phyloP scores from a whole-genome alignment of 92 coral and sea anemone species.

The Porites lobata region DNA sequence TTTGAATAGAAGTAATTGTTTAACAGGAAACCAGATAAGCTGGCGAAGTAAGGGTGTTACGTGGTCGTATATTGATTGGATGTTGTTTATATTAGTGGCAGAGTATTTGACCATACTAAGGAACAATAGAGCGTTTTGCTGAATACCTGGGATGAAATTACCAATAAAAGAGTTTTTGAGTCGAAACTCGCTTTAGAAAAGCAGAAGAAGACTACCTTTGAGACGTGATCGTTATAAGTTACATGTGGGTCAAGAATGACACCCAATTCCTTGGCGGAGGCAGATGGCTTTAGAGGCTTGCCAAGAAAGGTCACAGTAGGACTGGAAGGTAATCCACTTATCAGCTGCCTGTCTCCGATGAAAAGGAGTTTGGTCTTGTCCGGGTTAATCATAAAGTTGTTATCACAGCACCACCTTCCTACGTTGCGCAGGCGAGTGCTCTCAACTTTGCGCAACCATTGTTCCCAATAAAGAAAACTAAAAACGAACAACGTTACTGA shows the following conservation, averaged over 20 bases:
- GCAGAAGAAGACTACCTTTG: conserved; percentile 26
- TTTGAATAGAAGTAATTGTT: background rate
- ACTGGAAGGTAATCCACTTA: no score
- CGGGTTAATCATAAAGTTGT: conserved; percentile 46
- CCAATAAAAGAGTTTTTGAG: no score
- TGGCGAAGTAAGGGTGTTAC: background rate
- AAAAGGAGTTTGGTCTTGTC: background rate
- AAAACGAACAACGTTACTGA: background rate
- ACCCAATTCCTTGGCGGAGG: conserved; percentile 57
- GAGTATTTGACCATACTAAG: background rate
- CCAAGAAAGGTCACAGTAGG: conserved; percentile 37
- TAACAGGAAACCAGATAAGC: background rate
- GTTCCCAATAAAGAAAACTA: no score
- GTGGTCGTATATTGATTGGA: background rate
- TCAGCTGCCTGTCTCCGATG: no score
- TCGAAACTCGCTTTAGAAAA: background rate
- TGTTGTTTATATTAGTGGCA: background rate
- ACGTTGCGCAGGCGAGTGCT: conserved; percentile 23
- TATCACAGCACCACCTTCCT: conserved; percentile 44
- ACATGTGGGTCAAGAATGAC: conserved; percentile 39
- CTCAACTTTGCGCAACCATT: no score
- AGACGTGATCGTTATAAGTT: conserved; percentile 43
- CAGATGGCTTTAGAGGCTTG: conserved; percentile 16
- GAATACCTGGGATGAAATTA: no score
- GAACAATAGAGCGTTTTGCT: no score